A percentile compares a stretch with the other conserved stretches of the same genome.
Evolutionary conservation across 2,888 invertebrate species (phyloP).

Genomic region (Acanthoscelides obtectus): DNA sequence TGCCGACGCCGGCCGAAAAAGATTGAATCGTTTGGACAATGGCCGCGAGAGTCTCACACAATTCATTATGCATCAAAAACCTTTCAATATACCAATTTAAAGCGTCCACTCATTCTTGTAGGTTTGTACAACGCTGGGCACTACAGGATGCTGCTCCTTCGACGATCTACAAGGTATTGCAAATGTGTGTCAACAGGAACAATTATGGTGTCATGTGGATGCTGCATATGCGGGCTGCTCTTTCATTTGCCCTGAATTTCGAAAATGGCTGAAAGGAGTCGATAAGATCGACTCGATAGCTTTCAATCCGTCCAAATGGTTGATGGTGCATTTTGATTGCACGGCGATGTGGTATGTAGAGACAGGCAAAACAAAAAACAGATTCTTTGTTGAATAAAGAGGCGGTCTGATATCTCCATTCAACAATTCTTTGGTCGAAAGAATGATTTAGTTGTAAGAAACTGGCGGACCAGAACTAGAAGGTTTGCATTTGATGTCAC

Average conservation of each 20-base stretch:
- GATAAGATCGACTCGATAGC: conserved; percentile 91
- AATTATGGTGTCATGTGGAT: conserved; percentile 94
- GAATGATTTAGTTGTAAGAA: no score
- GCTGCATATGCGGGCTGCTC: conserved; percentile 97
- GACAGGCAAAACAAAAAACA: no score
- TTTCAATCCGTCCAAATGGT: conserved; percentile 98
- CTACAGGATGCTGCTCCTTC: conserved; percentile 95
- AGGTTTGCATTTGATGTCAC: no score
- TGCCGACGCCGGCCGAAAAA: no score
- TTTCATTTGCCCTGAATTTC: conserved; percentile 93
- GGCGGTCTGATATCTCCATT: no score
- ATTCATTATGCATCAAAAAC: no score
- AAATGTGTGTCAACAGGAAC: conserved; percentile 66
- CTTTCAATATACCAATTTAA: no score
- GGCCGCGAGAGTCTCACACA: no score
- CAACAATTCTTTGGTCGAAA: no score
- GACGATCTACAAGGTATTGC: conserved; percentile 78
- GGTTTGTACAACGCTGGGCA: conserved; percentile 94
- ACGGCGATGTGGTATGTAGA: conserved; percentile 90
- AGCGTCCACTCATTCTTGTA: conserved; percentile 39
- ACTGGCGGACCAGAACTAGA: no score
- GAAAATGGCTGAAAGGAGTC: conserved; percentile 86
- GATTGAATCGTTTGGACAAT: no score
- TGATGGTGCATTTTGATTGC: conserved; percentile 99
- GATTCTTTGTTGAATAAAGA: no score